phyloP scores from a whole-genome alignment of 2,888 invertebrate genomes.

The Tetranychus truncatus region DNA sequence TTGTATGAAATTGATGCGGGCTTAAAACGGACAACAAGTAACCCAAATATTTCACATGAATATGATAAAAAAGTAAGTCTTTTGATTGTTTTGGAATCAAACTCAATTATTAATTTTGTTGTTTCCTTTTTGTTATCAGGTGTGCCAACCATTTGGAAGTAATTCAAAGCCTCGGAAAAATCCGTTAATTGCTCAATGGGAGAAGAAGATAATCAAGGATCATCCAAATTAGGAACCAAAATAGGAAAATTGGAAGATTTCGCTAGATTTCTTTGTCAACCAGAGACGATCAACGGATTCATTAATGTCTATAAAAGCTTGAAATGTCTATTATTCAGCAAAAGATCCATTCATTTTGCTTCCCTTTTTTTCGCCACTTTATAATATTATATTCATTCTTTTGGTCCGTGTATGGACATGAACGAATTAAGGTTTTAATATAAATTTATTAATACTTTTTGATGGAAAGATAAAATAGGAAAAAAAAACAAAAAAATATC shows the following conservation, averaged over 20 bases:
- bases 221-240: neutral
- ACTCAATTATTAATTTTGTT: neutral
- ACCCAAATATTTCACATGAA: conserved; percentile 29
- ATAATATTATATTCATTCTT: no score
- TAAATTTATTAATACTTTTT: no score
- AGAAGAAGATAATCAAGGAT: conserved; percentile 20
- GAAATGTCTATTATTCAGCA: no score
- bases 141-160: neutral
- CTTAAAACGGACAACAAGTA: conserved; percentile 29
- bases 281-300: no score
- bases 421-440: no score
- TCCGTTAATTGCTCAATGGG: conserved; percentile 21
- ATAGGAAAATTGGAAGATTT: neutral
- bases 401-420: no score
- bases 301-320: no score
- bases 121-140: neutral
- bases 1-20: neutral
- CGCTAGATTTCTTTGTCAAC: no score
- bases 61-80: conserved; percentile 13
- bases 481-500: no score
- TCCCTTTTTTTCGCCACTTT: no score
- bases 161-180: conserved; percentile 7
- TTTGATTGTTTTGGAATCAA: neutral
- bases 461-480: no score
- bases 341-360: no score